Evolutionary conservation across 2,888 invertebrate species (phyloP).

Genomic region (Ctena decussata): DNA sequence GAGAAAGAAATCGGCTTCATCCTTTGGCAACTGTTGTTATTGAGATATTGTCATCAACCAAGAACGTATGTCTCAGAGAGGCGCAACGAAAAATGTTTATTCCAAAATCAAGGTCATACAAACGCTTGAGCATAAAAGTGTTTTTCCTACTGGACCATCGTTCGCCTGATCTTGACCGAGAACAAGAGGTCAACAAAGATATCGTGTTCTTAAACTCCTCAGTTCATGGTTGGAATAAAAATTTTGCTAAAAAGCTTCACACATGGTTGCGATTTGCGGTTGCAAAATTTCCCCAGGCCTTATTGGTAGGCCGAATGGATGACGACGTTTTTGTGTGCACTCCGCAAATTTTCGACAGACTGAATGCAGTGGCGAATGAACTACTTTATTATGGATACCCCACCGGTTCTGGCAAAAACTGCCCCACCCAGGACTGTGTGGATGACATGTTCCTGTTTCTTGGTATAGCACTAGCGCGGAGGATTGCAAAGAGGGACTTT

Average conservation of each 20-base stretch:
- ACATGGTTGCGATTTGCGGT: not conserved
- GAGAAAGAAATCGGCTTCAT: no score
- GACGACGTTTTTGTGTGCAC: not conserved
- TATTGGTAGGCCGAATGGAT: not conserved
- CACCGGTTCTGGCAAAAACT: not conserved
- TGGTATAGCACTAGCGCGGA: not conserved
- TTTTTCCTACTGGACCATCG: not conserved
- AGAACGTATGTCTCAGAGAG: not conserved
- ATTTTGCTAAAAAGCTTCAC: not conserved
- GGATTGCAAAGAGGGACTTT: not conserved
- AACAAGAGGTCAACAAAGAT: not conserved
- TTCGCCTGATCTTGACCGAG: not conserved
- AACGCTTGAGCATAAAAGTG: not conserved
- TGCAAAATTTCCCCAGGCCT: not conserved
- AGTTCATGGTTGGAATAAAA: not conserved
- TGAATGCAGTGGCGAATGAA: not conserved
- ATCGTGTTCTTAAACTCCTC: not conserved
- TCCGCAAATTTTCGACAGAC: not conserved
- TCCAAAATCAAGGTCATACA: not conserved
- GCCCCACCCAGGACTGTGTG: not conserved
- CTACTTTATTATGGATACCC: not conserved
- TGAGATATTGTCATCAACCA: not conserved
- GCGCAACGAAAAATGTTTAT: not conserved
- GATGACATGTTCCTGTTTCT: not conserved
- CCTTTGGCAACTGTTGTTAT: no score